phyloP scores from a whole-genome alignment of 2,888 invertebrate genomes.

The Chorisops tibialis region DNA sequence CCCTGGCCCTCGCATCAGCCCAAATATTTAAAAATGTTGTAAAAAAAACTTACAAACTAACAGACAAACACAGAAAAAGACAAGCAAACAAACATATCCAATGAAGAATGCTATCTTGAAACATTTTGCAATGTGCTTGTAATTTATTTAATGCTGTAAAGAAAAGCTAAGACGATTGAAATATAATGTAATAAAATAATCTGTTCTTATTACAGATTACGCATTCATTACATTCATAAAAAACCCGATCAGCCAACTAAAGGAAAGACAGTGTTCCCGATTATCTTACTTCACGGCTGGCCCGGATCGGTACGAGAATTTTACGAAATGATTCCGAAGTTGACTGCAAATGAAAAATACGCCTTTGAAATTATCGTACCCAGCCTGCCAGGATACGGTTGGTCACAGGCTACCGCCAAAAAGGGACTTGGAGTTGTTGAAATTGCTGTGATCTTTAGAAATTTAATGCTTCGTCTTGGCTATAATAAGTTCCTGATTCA shows the following conservation, averaged over 20 bases:
- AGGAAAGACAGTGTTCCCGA: constrained; percentile 58
- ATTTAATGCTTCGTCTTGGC: constrained; percentile 67
- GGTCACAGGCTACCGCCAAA: constrained; percentile 59
- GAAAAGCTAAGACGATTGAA: too few species aligned
- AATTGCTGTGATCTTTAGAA: constrained; percentile 59
- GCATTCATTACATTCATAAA: constrained; percentile 73
- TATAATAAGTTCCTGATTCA: constrained; percentile 64
- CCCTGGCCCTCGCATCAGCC: too few species aligned
- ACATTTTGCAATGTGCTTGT: too few species aligned
- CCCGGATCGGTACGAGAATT: constrained; percentile 81
- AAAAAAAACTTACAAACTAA: too few species aligned
- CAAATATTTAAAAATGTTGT: too few species aligned
- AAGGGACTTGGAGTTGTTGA: constrained; percentile 59
- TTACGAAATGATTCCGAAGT: constrained; percentile 67
- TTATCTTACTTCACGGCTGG: constrained; percentile 80
- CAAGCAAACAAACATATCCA: too few species aligned
- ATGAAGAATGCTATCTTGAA: too few species aligned
- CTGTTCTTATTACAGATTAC: constrained; percentile 38
- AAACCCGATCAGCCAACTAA: constrained; percentile 50
- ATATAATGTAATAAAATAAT: too few species aligned
- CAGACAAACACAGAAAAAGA: too few species aligned
- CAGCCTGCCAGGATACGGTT: constrained; percentile 68
- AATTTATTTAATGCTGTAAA: too few species aligned
- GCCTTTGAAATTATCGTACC: constrained; percentile 68
- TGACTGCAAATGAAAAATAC: constrained; percentile 58